Conservation (phyloP, 1,140 invertebrate genomes). For the Halesus radiatus region DNA sequence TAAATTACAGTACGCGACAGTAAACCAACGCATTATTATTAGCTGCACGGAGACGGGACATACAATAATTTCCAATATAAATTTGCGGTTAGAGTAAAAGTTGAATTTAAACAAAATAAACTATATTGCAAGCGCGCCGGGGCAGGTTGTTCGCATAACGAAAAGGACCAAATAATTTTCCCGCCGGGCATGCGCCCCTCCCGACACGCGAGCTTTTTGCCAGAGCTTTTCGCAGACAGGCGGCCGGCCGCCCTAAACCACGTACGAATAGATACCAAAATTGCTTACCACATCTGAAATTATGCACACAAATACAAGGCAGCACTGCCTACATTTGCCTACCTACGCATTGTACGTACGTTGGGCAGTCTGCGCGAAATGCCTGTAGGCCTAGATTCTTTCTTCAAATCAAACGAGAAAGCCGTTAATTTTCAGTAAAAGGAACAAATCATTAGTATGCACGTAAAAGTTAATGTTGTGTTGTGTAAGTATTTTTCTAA, state of each 20-base stretch:
- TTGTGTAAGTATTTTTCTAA: not conserved
- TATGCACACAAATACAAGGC: constrained; percentile 28
- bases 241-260: constrained; percentile 5
- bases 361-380: constrained; percentile 36
- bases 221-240: constrained; percentile 20
- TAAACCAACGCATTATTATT: too few species aligned
- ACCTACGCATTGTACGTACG: constrained; percentile 5
- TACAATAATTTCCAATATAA: too few species aligned
- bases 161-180: constrained; percentile 3
- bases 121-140: not conserved
- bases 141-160: not conserved
- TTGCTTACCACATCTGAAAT: not conserved
- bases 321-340: not conserved
- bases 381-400: constrained; percentile 14
- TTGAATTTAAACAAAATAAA: too few species aligned
- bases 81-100: too few species aligned
- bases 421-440: constrained; percentile 14
- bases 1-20: too few species aligned
- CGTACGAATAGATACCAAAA: not conserved
- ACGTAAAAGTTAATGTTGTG: not conserved
- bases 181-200: not conserved
- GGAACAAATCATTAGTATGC: not conserved
- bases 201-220: constrained; percentile 31
- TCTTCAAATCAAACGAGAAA: not conserved
- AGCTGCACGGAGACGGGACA: too few species aligned